phyloP scores from a whole-genome alignment of 1,140 invertebrate species.

The Bicyclus anynana region DNA sequence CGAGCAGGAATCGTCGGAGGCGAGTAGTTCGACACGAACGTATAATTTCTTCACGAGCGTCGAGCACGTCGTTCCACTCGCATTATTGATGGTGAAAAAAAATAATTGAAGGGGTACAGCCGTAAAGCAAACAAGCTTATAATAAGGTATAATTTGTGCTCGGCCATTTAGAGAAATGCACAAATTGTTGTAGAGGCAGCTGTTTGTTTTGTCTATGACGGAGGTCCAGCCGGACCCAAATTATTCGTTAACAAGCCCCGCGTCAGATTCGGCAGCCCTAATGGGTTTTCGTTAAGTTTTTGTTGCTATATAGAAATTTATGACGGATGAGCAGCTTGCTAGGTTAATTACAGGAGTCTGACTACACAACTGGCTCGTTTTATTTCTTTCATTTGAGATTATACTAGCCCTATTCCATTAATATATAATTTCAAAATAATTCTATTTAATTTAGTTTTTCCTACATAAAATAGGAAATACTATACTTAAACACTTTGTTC shows the following conservation, averaged over 20 bases:
- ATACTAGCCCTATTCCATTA: background rate
- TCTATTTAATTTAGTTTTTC: too few relatives aligned
- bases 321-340: conserved; percentile 56
- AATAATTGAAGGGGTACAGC: conserved; percentile 73
- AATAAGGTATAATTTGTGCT: conserved; percentile 76
- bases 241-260: conserved; percentile 75
- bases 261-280: conserved; percentile 76
- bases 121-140: conserved; percentile 77
- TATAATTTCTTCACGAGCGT: conserved; percentile 71
- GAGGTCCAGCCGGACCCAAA: conserved; percentile 66
- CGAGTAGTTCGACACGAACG: conserved; percentile 53
- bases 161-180: conserved; percentile 76
- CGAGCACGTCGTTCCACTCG: conserved; percentile 35
- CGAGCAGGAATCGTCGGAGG: conserved; percentile 55
- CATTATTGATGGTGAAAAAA: conserved; percentile 74
- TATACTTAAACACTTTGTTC: too few relatives aligned
- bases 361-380: conserved; percentile 11
- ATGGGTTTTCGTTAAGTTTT: conserved; percentile 76
- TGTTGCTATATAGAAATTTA: conserved; percentile 71
- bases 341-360: conserved; percentile 35
- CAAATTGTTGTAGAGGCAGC: conserved; percentile 69
- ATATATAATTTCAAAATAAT: background rate
- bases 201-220: conserved; percentile 77
- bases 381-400: background rate
- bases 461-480: too few relatives aligned